Conservation (phyloP, 2,113 vertebrate species). For the Picathartes gymnocephalus region DNA sequence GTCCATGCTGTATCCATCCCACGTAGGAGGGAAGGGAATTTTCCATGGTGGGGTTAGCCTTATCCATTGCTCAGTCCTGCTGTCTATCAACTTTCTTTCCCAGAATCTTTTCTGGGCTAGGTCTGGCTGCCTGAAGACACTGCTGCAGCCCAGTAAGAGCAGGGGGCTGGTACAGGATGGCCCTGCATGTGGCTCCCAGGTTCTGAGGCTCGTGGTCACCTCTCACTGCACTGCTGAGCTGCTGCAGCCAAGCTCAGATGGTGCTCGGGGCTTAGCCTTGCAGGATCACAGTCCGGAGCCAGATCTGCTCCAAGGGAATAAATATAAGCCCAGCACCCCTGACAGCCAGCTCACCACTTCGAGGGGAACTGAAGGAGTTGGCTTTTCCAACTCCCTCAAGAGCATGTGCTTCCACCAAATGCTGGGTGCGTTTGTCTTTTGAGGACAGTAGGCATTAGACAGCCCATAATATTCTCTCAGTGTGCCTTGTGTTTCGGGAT, state of each 20-base stretch:
- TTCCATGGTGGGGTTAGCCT: rapidly evolving
- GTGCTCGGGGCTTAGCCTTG: not conserved
- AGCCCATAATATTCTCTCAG: not conserved
- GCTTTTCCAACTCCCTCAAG: not conserved
- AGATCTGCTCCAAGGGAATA: not conserved
- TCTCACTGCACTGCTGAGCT: not conserved
- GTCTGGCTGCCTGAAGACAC: not conserved
- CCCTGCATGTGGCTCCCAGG: not conserved
- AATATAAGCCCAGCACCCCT: not conserved
- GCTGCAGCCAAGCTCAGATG: not conserved
- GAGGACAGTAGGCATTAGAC: not conserved
- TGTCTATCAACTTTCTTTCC: not conserved
- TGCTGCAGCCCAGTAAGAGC: not conserved
- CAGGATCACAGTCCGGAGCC: not conserved
- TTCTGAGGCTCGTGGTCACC: not conserved
- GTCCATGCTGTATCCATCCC: not conserved
- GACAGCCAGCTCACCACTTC: rapidly evolving
- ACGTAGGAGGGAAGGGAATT: not conserved
- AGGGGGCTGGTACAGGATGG: not conserved
- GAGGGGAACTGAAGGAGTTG: not conserved
- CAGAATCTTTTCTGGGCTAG: not conserved
- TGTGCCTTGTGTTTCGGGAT: not conserved
- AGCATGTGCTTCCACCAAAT: not conserved
- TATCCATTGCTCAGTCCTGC: not conserved
- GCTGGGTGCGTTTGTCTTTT: not conserved